Evolutionary conservation across 2,797 vertebrate species (phyloP).

Genomic region (Gymnodraco acuticeps): DNA sequence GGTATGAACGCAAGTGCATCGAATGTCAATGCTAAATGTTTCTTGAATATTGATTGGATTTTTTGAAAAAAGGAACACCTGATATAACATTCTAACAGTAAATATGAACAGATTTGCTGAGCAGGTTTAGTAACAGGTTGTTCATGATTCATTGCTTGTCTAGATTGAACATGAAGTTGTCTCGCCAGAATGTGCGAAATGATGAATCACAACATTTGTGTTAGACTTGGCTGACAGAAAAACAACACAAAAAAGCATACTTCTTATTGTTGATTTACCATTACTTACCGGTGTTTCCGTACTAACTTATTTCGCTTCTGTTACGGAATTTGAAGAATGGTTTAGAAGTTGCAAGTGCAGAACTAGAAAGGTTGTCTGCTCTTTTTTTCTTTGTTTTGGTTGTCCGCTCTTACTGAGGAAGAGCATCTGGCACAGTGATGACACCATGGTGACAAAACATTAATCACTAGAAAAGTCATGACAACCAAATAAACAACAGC

Average conservation of each 20-base stretch:
- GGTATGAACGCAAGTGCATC: background rate
- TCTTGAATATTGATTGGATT: constrained; percentile 3
- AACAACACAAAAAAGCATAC: constrained; percentile 12
- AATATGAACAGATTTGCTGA: constrained; percentile 66
- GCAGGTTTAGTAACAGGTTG: constrained; percentile 74
- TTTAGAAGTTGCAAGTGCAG: background rate
- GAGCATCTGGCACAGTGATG: background rate
- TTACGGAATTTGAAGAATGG: background rate
- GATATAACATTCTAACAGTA: constrained; percentile 38
- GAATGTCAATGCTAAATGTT: constrained; percentile 4
- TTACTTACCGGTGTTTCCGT: background rate
- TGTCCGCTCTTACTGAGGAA: background rate
- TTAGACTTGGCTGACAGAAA: constrained; percentile 37
- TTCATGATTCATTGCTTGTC: constrained; percentile 64
- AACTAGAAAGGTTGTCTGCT: background rate
- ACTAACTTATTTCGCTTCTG: too few relatives aligned
- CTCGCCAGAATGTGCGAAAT: constrained; percentile 49
- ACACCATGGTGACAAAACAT: background rate
- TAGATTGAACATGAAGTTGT: constrained; percentile 42
- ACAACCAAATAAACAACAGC: background rate
- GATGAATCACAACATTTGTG: constrained; percentile 50
- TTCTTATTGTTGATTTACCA: constrained; percentile 10
- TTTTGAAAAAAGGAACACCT: constrained; percentile 8
- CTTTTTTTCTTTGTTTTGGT: background rate
- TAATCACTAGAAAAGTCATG: background rate